These are phyloP conservation scores for Dynastes grantii DNA, from an alignment of 2,888 invertebrate genomes.

Conservation along the genomic window DNA sequence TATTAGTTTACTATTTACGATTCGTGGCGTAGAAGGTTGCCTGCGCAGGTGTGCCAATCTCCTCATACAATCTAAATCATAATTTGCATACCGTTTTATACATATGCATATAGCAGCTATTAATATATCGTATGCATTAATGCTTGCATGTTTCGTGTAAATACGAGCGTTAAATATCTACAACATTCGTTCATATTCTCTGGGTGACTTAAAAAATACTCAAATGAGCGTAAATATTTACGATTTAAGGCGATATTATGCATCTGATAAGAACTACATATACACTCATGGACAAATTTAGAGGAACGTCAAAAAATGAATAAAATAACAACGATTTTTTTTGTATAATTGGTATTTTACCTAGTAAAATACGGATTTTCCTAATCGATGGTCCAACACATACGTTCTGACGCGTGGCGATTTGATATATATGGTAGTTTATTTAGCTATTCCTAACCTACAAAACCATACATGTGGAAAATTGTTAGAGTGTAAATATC, in stretches of 20 bases:
- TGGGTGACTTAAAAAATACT: background rate
- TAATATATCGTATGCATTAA: background rate
- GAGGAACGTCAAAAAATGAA: no score
- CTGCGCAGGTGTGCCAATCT: slow-evolving; percentile 52
- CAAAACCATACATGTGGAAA: no score
- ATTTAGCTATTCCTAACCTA: no score
- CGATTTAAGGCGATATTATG: background rate
- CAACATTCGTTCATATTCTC: background rate
- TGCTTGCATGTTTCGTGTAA: background rate
- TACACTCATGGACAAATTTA: no score
- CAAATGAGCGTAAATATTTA: background rate
- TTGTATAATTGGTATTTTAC: no score
- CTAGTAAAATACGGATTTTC: no score
- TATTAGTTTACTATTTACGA: slow-evolving; percentile 50
- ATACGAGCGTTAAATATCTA: background rate
- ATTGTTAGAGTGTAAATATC: no score
- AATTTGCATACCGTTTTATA: slow-evolving; percentile 49
- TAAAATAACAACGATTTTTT: no score
- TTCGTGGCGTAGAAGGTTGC: background rate
- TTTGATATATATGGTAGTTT: no score
- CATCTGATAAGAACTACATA: no score
- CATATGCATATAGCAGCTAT: background rate
- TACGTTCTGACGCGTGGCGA: no score
- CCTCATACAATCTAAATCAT: slow-evolving; percentile 50
- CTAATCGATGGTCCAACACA: no score